A percentile compares a stretch with the other conserved stretches of the same genome.
Evolutionary conservation across 2,888 invertebrate genomes (phyloP).

Genomic region (Drosophila merina): DNA sequence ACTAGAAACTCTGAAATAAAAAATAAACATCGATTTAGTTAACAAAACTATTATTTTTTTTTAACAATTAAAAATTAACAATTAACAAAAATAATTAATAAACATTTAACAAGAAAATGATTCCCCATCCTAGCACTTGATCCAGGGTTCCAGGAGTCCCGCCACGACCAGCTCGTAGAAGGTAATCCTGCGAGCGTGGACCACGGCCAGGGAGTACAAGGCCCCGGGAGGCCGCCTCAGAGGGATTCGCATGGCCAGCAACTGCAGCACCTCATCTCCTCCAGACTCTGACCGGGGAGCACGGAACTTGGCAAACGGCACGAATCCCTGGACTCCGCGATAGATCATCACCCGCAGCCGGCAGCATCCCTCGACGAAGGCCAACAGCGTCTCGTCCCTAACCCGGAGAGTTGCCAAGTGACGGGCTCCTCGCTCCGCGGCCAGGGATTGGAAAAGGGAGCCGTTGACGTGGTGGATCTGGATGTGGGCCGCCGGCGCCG

Average conservation of each 20-base stretch:
- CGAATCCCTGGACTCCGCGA: constrained; percentile 83
- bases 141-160: constrained; percentile 67
- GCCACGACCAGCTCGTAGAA: constrained; percentile 75
- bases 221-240: constrained; percentile 36
- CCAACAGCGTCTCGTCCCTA: constrained; percentile 85
- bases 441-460: constrained; percentile 85
- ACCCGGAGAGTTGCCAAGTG: constrained; percentile 82
- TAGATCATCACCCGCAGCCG: constrained; percentile 76
- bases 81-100: neutral
- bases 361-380: constrained; percentile 84
- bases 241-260: constrained; percentile 59
- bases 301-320: constrained; percentile 71
- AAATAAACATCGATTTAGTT: constrained; percentile 23
- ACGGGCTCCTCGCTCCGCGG: constrained; percentile 84
- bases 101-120: neutral
- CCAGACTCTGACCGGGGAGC: neutral
- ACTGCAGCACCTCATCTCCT: constrained; percentile 46
- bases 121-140: constrained; percentile 33
- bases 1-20: constrained; percentile 28
- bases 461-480: constrained; percentile 83
- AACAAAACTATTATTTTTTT: neutral
- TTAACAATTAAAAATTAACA: neutral
- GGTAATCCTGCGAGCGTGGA: constrained; percentile 50
- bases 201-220: constrained; percentile 61
- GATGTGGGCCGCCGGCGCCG: constrained; percentile 54